These are phyloP conservation scores for Acrobeloides nanus DNA, from an alignment of 2,888 invertebrate genomes.

Conservation along the genomic window DNA sequence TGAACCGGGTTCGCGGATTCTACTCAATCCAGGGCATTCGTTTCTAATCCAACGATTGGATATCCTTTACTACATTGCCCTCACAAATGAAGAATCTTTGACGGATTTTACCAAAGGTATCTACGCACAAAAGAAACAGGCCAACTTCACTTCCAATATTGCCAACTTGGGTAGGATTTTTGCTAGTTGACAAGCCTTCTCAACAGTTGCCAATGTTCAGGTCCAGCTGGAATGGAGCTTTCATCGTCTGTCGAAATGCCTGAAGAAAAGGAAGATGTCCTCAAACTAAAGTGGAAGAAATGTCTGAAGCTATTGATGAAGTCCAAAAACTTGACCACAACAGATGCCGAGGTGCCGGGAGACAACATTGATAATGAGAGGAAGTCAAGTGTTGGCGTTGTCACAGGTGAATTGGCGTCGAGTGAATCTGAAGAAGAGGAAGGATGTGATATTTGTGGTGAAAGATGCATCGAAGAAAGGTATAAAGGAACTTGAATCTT, in stretches of 20 bases:
- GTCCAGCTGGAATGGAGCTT: too few relatives aligned
- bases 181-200: not conserved
- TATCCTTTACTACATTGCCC: constrained; percentile 36
- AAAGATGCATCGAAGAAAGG: constrained; percentile 17
- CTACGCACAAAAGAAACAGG: constrained; percentile 28
- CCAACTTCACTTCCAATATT: constrained; percentile 15
- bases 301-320: constrained; percentile 25
- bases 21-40: constrained; percentile 76
- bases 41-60: constrained; percentile 95
- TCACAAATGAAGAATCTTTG: constrained; percentile 47
- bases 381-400: too few relatives aligned
- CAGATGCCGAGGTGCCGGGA: constrained; percentile 16
- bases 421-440: constrained; percentile 6
- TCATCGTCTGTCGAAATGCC: too few relatives aligned
- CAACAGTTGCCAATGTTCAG: too few relatives aligned
- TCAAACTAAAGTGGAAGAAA: constrained; percentile 22
- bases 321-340: constrained; percentile 15
- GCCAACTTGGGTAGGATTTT: constrained; percentile 11
- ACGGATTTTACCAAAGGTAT: constrained; percentile 31
- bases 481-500: not conserved
- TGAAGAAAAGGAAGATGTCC: too few relatives aligned
- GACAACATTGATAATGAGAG: too few relatives aligned
- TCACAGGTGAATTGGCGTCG: constrained; percentile 13
- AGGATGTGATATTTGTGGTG: constrained; percentile 7
- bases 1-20: constrained; percentile 66